Base-by-base conservation (phyloP, 2,797 vertebrate genomes). In the Micrastur ruficollis region DNA sequence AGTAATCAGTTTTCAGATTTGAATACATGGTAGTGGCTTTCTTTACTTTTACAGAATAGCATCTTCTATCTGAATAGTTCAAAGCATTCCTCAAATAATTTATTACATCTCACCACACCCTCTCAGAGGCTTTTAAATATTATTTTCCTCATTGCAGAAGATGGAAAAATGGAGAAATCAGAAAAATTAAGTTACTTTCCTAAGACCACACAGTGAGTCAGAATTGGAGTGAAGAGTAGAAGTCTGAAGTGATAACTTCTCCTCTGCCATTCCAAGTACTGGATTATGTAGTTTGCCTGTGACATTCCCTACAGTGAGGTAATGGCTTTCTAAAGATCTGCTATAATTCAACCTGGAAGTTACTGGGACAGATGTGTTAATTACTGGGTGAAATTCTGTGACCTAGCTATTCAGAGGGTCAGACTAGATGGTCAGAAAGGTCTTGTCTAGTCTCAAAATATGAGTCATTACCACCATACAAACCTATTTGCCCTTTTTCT, bases 51-150 rank as follows among this genome's bases (percentile, higher is more conserved):
- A 68, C 65, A 83, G 84, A 94, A 83, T 6, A 92, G 19, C 63
- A 89, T 95, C 86, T 97, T 97, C 91, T 92, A 94, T 96, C 90
- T 78, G 50, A 81, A 59, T 47, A 78, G 83, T 93, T 97, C 96
- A 97, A 97, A 97, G 90, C 89, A 93, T 96, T 97, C 96, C 46
- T 93, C 78, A 92, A 68, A 94, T 82, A 89, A 86, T 95, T 87
- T 97, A 81, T 92, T 94, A 46, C 89, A 78, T 85, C 61, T 88
- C 65, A 83, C 72, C 75, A 82, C 62, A n/a, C n/a, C 61, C 27
- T 90, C 81, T 96, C 92, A 56, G 55, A 86, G 89, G 56, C 72
- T 90, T 92, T 89, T 46, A 90, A 96, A 94, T 86, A 92, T 58
- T 85, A 68, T 93, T 97, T 94, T 91, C 61, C 25, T 91, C 81